Percentiles rank a stretch among this genome's conserved stretches.
These are phyloP conservation scores for Magallana ariakensis DNA, from an alignment of 1,140 invertebrate genomes.

Conservation along the genomic window DNA sequence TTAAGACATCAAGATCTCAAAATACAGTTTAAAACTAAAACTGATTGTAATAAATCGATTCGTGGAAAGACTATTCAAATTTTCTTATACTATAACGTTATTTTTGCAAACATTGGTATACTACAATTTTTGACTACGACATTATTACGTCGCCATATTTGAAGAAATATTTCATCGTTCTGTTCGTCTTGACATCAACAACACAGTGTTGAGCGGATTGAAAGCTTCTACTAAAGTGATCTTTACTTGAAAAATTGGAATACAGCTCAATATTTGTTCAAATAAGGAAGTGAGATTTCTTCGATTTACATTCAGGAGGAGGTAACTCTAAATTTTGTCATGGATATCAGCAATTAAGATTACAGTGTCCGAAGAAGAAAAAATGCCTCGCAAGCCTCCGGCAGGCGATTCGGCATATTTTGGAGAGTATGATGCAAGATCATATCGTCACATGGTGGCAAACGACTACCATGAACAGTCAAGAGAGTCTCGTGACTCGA, in stretches of 20 bases:
- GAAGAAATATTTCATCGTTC: not conserved
- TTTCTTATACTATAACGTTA: not conserved
- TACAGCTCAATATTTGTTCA: not conserved
- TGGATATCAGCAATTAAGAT: not conserved
- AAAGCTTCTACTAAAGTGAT: not conserved
- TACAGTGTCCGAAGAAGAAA: not conserved
- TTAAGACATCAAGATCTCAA: not conserved
- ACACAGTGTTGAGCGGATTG: not conserved
- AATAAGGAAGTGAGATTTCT: slow-evolving; percentile 8
- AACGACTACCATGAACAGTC: slow-evolving; percentile 3
- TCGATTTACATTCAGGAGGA: slow-evolving; percentile 42
- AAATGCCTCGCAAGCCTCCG: slow-evolving; percentile 65
- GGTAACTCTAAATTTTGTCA: slow-evolving; percentile 46
- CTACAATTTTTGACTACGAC: not conserved
- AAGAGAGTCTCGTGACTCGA: not conserved
- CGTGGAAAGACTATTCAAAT: not conserved
- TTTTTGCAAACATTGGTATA: not conserved
- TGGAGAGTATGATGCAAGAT: slow-evolving; percentile 75
- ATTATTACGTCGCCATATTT: slow-evolving; percentile 18
- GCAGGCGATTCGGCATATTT: slow-evolving; percentile 53
- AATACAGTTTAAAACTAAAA: not conserved
- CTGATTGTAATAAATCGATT: slow-evolving; percentile 9
- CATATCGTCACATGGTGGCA: slow-evolving; percentile 71
- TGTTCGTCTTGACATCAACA: not conserved
- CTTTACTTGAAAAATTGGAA: not conserved